Evolutionary conservation across 2,888 invertebrate species (phyloP), one percentile per base, ranked within the genome.

Genomic region (Pandemis heparana): DNA sequence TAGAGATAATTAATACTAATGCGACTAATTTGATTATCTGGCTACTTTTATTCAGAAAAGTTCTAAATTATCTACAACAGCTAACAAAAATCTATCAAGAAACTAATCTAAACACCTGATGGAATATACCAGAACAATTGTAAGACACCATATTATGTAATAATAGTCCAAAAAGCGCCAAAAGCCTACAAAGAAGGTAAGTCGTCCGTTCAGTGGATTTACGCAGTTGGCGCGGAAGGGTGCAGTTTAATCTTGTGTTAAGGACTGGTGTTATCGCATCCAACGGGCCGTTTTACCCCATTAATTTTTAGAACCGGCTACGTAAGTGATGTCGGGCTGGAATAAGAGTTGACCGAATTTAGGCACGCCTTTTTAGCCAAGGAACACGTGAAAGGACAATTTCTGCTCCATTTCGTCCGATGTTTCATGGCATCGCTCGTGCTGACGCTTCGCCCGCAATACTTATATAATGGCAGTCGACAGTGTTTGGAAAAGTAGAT

Each of bases 241-340:
- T 60, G 43, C 56, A 70, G 74, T 74, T 70, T 74, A 74, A 74
- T 74, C 70, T 74, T 70, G 64, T 69, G 74, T 74, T 74, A 74
- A 74, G 74, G 59, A 69, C 72, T 72, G 69, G 63, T 68, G 74
- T 70, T 74, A 74, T 74, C 74, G 74, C 69, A 59, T 61, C 53
- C 51, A 60, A 51, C 69, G 74, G 62, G 51, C 23, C 51, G 61
- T 59, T 64, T 60, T 70, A 70, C 65, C 53, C 74, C 74, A 74
- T 74, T 74, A 65, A 74, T 53, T 74, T 74, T 74, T 70, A 70
- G 70, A 74, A 60, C 65, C 65, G 59, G 23, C 66, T 68, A 32
- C 59, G 67, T 46, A 51, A 67, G 38, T 71, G 60, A 59, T 68
- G 62, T 68, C 46, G 59, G 23, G 38, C 18, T 62, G 63, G 41